Evolutionary conservation across 2,113 vertebrate species (phyloP).

Genomic region (Oriolus oriolus): DNA sequence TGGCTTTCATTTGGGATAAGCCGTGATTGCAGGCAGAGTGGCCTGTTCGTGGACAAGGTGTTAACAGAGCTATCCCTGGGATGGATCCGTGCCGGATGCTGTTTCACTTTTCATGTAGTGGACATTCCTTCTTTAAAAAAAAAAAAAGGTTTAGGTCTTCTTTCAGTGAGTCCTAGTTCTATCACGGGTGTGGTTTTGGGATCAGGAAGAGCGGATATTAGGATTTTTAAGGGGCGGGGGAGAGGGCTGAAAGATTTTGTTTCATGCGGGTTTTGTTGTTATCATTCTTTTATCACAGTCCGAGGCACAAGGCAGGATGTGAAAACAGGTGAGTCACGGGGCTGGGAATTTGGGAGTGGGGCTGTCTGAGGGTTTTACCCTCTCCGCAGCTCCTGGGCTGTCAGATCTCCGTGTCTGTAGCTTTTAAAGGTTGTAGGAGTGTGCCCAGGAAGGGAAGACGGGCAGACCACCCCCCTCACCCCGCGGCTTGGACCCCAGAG

Average conservation of each 20-base stretch:
- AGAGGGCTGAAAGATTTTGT: not conserved
- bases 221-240: not conserved
- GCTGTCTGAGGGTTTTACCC: not conserved
- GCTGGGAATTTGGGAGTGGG: not conserved
- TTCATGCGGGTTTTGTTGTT: not conserved
- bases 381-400: not conserved
- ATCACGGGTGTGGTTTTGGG: not conserved
- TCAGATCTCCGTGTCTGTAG: not conserved
- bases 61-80: not conserved
- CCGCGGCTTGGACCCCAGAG: not conserved
- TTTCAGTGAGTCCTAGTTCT: not conserved
- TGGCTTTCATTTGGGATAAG: not conserved
- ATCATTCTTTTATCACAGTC: not conserved
- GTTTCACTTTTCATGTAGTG: not conserved
- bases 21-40: not conserved
- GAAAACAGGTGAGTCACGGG: conserved; percentile 17
- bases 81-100: not conserved
- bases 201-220: not conserved
- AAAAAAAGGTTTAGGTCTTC: not conserved
- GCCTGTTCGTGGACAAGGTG: not conserved
- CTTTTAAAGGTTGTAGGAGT: not conserved
- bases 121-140: not conserved
- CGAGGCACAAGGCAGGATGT: not conserved
- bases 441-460: not conserved
- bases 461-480: not conserved